Percentiles rank a stretch among this genome's conserved stretches.
These are phyloP conservation scores for Patella ulyssiponensis DNA, from an alignment of 2,888 invertebrate genomes.

Conservation along the genomic window DNA sequence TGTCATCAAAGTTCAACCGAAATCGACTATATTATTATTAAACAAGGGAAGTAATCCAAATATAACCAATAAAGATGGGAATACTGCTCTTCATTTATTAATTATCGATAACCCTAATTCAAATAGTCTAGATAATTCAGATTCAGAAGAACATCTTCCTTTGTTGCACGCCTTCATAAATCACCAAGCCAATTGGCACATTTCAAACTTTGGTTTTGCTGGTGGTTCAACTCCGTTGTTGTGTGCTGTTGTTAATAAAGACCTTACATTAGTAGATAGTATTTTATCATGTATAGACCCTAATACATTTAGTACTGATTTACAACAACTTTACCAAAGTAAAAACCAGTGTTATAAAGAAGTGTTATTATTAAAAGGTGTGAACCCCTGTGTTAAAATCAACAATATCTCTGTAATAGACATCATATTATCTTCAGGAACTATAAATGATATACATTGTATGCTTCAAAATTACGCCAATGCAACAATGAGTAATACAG, in stretches of 20 bases:
- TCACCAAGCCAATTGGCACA: neutral
- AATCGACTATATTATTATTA: neutral
- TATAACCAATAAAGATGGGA: neutral
- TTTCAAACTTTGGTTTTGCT: neutral
- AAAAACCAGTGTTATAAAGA: constrained; percentile 3
- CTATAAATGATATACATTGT: neutral
- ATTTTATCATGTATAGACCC: neutral
- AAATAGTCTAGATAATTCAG: neutral
- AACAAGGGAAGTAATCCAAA: neutral
- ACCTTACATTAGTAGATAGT: neutral
- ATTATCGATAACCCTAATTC: neutral
- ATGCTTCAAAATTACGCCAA: neutral
- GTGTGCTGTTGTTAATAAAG: neutral
- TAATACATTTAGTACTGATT: neutral
- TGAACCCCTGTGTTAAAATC: neutral
- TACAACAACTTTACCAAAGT: neutral
- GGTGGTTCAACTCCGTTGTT: neutral
- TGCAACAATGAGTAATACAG: neutral
- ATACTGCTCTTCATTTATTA: neutral
- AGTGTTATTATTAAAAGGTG: neutral
- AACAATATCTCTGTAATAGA: neutral
- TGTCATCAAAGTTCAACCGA: neutral
- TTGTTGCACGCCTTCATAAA: neutral
- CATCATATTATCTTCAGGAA: neutral
- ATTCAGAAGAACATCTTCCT: neutral